Conservation (phyloP, 2,113 vertebrate species). For the Nannobrachium achirus region DNA sequence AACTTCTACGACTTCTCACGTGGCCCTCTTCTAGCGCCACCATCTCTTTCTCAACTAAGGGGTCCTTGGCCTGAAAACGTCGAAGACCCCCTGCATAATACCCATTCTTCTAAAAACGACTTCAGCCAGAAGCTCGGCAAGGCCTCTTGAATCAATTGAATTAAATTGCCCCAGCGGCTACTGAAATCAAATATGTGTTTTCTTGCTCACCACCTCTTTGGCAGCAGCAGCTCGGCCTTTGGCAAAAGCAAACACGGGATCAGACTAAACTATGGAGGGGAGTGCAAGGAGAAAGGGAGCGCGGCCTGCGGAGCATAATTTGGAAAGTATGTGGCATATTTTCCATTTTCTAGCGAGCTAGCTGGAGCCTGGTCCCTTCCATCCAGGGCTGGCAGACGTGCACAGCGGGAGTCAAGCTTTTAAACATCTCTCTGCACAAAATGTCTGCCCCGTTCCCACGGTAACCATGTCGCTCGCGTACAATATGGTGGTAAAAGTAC, state of each 20-base stretch:
- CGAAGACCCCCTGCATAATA: neutral
- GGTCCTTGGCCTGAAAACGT: too few relatives aligned
- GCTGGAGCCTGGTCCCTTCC: conserved; percentile 65
- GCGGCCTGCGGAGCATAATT: conserved; percentile 60
- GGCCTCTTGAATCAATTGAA: conserved; percentile 29
- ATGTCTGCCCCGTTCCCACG: conserved; percentile 66
- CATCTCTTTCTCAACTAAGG: too few relatives aligned
- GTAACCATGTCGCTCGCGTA: too few relatives aligned
- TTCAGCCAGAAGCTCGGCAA: conserved; percentile 32
- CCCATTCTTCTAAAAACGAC: conserved; percentile 20
- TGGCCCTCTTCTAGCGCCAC: too few relatives aligned
- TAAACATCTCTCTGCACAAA: conserved; percentile 55
- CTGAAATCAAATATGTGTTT: conserved; percentile 52
- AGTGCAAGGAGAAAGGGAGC: conserved; percentile 35
- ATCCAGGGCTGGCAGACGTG: conserved; percentile 62
- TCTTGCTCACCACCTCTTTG: conserved; percentile 30
- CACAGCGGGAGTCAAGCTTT: conserved; percentile 64
- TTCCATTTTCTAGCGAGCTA: conserved; percentile 73
- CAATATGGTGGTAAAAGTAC: too few relatives aligned
- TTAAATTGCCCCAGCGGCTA: conserved; percentile 28
- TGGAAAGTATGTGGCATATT: conserved; percentile 78
- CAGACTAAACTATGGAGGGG: conserved; percentile 49
- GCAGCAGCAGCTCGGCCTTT: conserved; percentile 44
- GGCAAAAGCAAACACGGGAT: conserved; percentile 56
- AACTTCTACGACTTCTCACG: too few relatives aligned